Base-by-base conservation (phyloP, 2,113 vertebrate species). In the Heliornis fulica region DNA sequence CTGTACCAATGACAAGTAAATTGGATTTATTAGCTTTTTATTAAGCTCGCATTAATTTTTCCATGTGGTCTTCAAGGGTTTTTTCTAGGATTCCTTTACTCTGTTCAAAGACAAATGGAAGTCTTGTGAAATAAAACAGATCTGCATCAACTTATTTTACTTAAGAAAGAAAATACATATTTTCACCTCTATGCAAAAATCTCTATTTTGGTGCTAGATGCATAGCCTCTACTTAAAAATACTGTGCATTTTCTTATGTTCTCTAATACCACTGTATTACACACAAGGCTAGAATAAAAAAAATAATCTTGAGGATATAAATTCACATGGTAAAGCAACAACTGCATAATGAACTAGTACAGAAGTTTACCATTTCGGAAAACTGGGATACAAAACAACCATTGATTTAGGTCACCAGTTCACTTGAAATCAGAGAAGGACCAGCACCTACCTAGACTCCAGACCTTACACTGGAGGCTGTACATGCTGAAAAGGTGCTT, bases 101-200 rank as follows among this genome's bases (percentile, higher is more conserved):
- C 54, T 40, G 78, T 92, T 77, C 31, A 76, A 77, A 92, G 48
- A 56, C 22, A 78, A 14, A 83, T 48, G 53, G 45, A 90, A 94
- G 17, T 26, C 20, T 83, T 63, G 32, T 46, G 38, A 93, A 94
- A 95, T 92, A 94, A 95, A 94, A 76, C 45, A 50, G 41, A 60
- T 87, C 26, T 87, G 26, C 34, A 74, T 41, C 46, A 78, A 60
- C 14, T 28, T 79, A 21, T 79, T 66, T 57, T 45, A 84, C 19
- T 57, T 53, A 68, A 57, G 28, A 77, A 92, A 50, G 29, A 7
- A 21, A 34, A 25, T 2, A 20, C 5, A 2, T n/a, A 5, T 32
- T 66, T 83, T 57, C 15, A 40, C 15, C 50, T 46, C 34, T 22
- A 9, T 46, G 5, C 17, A 18, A 34, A 48, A 34, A 48, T 34